Base-by-base conservation (phyloP, 2,888 invertebrate species). In the Conus canariensis region DNA sequence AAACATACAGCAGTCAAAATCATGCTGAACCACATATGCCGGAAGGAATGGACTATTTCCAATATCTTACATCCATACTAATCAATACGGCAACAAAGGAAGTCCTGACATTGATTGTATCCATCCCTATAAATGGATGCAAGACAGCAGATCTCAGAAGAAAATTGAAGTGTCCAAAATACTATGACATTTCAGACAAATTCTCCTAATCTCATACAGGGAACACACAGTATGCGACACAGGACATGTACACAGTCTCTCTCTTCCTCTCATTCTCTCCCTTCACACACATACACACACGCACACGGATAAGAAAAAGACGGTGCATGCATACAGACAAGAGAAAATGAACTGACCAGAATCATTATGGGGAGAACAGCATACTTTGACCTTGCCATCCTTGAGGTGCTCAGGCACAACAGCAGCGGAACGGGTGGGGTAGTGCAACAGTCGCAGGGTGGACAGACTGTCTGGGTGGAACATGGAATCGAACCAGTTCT, bases 371-470 rank as follows among this genome's bases (percentile, higher is more conserved):
- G 93, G 93, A 7, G 91, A 89, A 1, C 93, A 93, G 4, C 93
- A 93, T 3, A 93, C 92, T 0, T 93, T 91, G 14, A 91, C 92
- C 87, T 94, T 92, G 0, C 93, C 94, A 87, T 94, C 93, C 16
- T 45, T 77, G 19, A 93, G 93, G 30, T 92, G 92, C 14, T 90
- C 90, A 19, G 93, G 93, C 0, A 93, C 92, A 1, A 87, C 90
- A 9, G 91, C 93, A 9, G 59, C 85, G 16, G 92, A 58, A 92
- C 94, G 93, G 8, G 93, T 92, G 2, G 94, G 94, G 88, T 94
- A 94, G 90, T 94, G 94, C 92, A 93, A 92, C 56, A 94, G 90
- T 0, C 94, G 92, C 45, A 94, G 93, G 0, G 94, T 94, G 16
- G 94, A 93, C 82, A 92, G 91, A 0, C 94, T 93, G 83, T 93